phyloP scores from a whole-genome alignment of 2,888 invertebrate genomes.

The Euplagia quadripunctaria region DNA sequence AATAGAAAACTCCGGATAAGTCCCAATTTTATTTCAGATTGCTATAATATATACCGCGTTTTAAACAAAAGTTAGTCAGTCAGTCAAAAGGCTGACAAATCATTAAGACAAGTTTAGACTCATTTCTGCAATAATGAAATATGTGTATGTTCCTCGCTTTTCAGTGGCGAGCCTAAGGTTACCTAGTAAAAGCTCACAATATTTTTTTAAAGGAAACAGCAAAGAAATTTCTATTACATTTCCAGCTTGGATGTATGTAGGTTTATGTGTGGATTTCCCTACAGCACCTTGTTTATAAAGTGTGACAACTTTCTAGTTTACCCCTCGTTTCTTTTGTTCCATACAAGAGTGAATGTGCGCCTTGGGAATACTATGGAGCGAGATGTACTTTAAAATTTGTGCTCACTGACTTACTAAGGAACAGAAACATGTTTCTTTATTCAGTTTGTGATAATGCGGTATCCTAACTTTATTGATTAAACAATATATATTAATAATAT shows the following conservation, averaged over 20 bases:
- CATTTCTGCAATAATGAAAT: neutral
- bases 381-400: conserved; percentile 46
- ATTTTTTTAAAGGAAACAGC: conserved; percentile 3
- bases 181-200: neutral
- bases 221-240: conserved; percentile 1
- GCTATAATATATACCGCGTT: neutral
- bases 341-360: conserved; percentile 50
- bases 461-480: neutral
- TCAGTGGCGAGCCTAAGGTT: neutral
- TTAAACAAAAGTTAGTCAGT: neutral
- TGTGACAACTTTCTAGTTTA: conserved; percentile 52
- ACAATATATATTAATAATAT: too few species aligned
- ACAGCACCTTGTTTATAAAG: conserved; percentile 48
- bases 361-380: conserved; percentile 40
- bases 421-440: conserved; percentile 46
- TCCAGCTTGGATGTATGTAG: conserved; percentile 20
- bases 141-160: neutral
- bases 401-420: conserved; percentile 31
- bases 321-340: conserved; percentile 52
- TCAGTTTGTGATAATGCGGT: conserved; percentile 18
- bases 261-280: conserved; percentile 38
- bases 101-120: neutral
- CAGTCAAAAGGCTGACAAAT: neutral
- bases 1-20: too few species aligned
- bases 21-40: too few species aligned